These are phyloP conservation scores for Pterocles orientalis DNA, from an alignment of 2,113 vertebrate species.

Conservation along the genomic window DNA sequence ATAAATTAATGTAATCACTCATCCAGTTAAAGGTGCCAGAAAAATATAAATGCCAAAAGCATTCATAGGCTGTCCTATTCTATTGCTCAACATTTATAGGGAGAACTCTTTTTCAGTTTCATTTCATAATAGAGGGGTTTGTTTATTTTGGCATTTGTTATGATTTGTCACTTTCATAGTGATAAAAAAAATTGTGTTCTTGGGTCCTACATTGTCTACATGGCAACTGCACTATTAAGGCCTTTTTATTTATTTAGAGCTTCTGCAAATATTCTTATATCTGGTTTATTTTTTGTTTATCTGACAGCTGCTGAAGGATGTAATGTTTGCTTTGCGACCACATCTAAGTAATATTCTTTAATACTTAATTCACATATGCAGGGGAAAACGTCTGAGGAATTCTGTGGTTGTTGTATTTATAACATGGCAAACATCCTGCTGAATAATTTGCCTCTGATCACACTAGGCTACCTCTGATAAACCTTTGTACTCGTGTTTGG, in stretches of 20 bases:
- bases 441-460: neutral
- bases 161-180: neutral
- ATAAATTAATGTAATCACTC: slow-evolving; percentile 64
- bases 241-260: neutral
- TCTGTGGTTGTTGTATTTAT: neutral
- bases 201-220: neutral
- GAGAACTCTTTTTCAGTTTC: neutral
- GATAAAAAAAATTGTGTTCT: neutral
- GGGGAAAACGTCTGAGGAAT: neutral
- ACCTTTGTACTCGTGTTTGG: neutral
- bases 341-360: neutral
- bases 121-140: neutral
- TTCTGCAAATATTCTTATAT: neutral
- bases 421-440: neutral
- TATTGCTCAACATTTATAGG: neutral
- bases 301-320: neutral
- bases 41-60: neutral
- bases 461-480: neutral
- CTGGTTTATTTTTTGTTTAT: neutral
- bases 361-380: neutral
- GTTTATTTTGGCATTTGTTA: neutral
- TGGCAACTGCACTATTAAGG: neutral
- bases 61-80: neutral
- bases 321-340: neutral
- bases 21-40: neutral